Base-by-base conservation (phyloP, 2,888 invertebrate genomes). In the Philereme transversata region DNA sequence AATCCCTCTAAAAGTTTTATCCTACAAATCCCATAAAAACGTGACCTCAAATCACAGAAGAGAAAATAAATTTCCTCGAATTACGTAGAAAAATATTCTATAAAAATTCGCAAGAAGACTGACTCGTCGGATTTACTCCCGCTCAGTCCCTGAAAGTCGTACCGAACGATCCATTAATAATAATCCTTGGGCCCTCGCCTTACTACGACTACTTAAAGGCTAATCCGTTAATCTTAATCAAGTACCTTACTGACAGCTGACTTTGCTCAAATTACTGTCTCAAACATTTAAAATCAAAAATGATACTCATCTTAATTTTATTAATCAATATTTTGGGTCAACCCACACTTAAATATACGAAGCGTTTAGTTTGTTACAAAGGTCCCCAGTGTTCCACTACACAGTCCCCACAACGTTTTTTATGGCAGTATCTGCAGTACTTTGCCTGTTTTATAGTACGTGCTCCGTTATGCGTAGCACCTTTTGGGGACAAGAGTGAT, bases 141-240 rank as follows among this genome's bases (percentile, higher is more conserved):
- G 3, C 52, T 36, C 53, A 34, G 45, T 52, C 58, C 10, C 61
- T 44, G 62, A 73, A 77, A 77, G 73, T 77, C 75, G 70, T 71
- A 75, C 22, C 74, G 69, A 72, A 70, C 67, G 64, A 72, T 72
- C 75, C 78, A 82, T 82, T 80, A 78, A 78, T 79, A 79, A 76
- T 79, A 77, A 77, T 75, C 71, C 68, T 65, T 43, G 64, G 64
- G 59, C 67, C 70, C 75, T 63, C 51, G 73, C 73, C 77, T 75
- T 73, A 72, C 73, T 71, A 75, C 64, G 72, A 76, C 77, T 75
- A 68, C 76, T 77, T 75, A 54, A 68, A 57, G 70, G 69, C 68
- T 75, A 74, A 78, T 75, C 73, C 78, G 78, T 81, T 81, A 78
- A 83, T 82, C 82, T 82, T 78, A 77, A 80, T 81, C 78, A 78